These are phyloP conservation scores for Crotalus viridis DNA, from an alignment of 2,113 vertebrate genomes.

Conservation along the genomic window DNA sequence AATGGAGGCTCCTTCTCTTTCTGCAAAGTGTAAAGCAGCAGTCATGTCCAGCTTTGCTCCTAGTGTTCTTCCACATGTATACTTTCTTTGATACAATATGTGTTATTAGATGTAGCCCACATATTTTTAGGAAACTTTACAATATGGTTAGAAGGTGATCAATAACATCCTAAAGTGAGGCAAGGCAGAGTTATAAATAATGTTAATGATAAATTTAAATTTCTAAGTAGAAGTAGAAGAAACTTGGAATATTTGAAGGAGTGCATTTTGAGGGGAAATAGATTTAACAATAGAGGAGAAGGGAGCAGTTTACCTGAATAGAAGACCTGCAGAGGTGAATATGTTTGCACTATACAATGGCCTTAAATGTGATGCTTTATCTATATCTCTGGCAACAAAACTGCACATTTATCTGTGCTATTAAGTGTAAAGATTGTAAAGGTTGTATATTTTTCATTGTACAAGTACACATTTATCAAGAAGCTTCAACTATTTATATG, in stretches of 20 bases:
- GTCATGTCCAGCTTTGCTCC: constrained; percentile 49
- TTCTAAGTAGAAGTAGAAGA: neutral
- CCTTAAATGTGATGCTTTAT: neutral
- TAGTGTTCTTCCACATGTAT: constrained; percentile 14
- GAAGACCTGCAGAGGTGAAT: constrained; percentile 24
- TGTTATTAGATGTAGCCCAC: constrained; percentile 36
- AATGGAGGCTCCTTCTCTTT: constrained; percentile 62
- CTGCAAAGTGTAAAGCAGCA: constrained; percentile 51
- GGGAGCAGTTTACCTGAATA: constrained; percentile 3
- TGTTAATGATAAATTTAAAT: constrained; percentile 35
- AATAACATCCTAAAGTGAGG: constrained; percentile 25
- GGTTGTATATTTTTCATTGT: neutral
- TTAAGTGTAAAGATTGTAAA: neutral
- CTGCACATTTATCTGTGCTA: neutral
- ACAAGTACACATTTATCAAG: neutral
- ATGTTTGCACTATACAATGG: neutral
- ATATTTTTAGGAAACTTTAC: constrained; percentile 14
- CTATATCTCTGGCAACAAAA: neutral
- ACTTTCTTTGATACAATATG: constrained; percentile 42
- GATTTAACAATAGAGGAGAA: constrained; percentile 10
- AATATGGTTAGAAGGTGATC: constrained; percentile 45
- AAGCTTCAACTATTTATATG: neutral
- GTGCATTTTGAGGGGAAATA: neutral
- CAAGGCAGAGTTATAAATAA: neutral
- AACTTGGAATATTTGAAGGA: neutral